phyloP scores from a whole-genome alignment of 2,113 vertebrate genomes.

The Salvelinus namaycush region DNA sequence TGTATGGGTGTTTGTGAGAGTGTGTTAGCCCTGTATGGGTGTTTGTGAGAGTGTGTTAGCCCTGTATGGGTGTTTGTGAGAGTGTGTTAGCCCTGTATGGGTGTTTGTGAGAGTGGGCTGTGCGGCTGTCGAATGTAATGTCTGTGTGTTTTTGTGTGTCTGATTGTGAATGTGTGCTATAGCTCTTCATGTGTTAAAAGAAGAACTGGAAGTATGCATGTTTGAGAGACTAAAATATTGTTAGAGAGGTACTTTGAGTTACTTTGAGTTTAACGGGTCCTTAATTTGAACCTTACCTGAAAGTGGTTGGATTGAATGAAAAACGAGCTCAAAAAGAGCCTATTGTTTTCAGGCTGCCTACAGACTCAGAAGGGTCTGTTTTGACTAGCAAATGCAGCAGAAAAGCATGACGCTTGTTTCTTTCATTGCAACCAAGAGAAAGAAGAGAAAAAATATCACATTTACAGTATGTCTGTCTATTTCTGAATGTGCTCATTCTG shows the following conservation, averaged over 20 bases:
- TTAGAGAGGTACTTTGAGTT: background rate
- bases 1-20: too few relatives aligned
- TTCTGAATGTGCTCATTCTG: too few relatives aligned
- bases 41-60: too few relatives aligned
- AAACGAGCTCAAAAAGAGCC: constrained; percentile 34
- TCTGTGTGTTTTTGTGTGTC: too few relatives aligned
- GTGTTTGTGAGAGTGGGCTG: too few relatives aligned
- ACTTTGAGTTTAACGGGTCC: background rate
- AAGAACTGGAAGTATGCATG: background rate
- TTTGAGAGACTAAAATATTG: background rate
- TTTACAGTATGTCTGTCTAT: too few relatives aligned
- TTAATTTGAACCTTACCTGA: constrained; percentile 7
- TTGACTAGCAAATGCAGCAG: constrained; percentile 23
- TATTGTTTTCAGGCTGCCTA: constrained; percentile 28
- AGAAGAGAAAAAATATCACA: too few relatives aligned
- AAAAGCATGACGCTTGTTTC: background rate
- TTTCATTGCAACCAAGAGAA: background rate
- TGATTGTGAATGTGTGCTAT: too few relatives aligned
- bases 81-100: background rate
- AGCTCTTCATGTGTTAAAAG: background rate
- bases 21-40: too few relatives aligned
- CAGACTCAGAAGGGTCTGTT: constrained; percentile 20
- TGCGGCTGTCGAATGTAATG: too few relatives aligned
- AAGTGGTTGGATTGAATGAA: constrained; percentile 5
- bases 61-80: background rate